Evolutionary conservation across 2,888 invertebrate genomes (phyloP).

Genomic region (Drosophila rubida): DNA sequence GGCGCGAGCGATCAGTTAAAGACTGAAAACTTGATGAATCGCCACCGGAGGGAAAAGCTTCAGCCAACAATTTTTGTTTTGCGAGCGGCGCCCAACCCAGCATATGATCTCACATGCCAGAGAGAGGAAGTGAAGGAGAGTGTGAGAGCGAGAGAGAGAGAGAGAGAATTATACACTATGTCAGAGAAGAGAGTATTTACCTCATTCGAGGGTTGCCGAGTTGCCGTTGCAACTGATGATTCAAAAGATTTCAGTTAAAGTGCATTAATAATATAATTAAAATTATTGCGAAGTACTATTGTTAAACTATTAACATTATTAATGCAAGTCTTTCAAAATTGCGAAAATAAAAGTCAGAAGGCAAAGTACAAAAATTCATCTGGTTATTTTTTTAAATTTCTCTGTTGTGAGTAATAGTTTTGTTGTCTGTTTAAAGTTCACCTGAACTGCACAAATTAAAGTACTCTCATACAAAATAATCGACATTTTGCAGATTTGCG

Average conservation of each 20-base stretch:
- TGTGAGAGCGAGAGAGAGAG: background rate
- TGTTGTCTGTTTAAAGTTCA: too few species aligned
- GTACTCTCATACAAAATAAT: too few species aligned
- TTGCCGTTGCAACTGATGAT: slow-evolving; percentile 15
- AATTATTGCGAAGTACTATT: background rate
- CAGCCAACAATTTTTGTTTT: background rate
- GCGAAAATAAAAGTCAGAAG: background rate
- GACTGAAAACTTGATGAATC: slow-evolving; percentile 80
- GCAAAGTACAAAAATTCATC: too few species aligned
- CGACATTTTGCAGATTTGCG: too few species aligned
- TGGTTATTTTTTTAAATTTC: too few species aligned
- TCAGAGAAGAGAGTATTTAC: slow-evolving; percentile 2
- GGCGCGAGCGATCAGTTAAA: slow-evolving; percentile 84
- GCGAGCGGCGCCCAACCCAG: slow-evolving; percentile 22
- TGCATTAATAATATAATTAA: slow-evolving; percentile 2
- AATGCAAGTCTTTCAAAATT: background rate
- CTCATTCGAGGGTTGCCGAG: slow-evolving; percentile 43
- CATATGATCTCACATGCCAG: slow-evolving; percentile 31
- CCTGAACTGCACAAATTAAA: too few species aligned
- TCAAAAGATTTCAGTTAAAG: slow-evolving; percentile 4
- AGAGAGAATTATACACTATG: background rate
- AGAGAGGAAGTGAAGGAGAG: background rate
- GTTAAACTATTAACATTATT: background rate
- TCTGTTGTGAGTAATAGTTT: too few species aligned
- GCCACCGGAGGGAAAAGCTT: slow-evolving; percentile 57